A percentile compares a stretch with the other conserved stretches of the same genome.
Conservation (phyloP, 2,113 vertebrate genomes). For the Poeciliopsis prolifica region DNA sequence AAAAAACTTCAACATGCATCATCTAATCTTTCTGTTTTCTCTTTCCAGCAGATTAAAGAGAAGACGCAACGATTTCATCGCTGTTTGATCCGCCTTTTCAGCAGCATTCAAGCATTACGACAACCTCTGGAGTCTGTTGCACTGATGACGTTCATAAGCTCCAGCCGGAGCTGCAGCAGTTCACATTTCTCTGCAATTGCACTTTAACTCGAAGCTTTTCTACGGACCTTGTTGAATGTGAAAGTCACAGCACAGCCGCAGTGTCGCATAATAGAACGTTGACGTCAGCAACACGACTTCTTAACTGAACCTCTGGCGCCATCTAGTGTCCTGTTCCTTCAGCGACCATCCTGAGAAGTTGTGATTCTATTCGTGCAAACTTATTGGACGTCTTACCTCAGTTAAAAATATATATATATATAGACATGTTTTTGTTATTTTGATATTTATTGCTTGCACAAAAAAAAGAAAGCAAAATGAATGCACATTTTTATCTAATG, state of each 20-base stretch:
- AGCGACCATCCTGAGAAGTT: background rate
- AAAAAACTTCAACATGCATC: no score
- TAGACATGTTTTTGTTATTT: background rate
- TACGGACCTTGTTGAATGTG: background rate
- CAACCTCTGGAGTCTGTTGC: background rate
- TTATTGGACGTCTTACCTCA: no score
- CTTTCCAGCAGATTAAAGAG: constrained; percentile 11
- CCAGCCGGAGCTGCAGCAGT: background rate
- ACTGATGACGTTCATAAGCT: constrained; percentile 15
- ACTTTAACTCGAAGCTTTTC: constrained; percentile 14
- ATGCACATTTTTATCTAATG: no score
- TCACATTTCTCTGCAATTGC: background rate
- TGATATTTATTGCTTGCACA: background rate
- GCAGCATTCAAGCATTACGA: background rate
- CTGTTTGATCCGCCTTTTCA: background rate
- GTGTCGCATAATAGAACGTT: background rate
- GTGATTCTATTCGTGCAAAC: background rate
- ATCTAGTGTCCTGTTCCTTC: background rate
- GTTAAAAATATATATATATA: no score
- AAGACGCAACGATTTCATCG: background rate
- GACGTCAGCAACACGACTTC: background rate
- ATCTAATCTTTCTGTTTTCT: background rate
- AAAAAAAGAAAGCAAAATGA: background rate
- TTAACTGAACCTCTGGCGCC: background rate
- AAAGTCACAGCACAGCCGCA: background rate